Conservation (phyloP, 2,888 invertebrate genomes). For the Mesorhabditis belari region DNA sequence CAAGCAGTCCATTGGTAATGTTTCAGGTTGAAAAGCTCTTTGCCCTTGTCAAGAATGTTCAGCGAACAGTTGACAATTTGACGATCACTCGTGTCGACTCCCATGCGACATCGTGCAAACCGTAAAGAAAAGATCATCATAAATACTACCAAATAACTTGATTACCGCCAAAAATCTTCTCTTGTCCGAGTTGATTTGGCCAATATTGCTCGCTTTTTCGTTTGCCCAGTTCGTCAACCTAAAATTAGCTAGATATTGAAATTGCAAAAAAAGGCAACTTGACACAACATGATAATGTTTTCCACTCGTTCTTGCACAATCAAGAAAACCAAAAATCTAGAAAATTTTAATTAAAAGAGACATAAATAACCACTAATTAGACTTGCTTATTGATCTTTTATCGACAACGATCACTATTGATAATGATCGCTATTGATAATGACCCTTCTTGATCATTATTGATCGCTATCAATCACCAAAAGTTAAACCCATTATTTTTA, state of each 20-base stretch:
- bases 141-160: too few relatives aligned
- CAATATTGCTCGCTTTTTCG: conserved; percentile 8
- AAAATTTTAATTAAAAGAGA: too few relatives aligned
- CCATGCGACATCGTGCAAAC: too few relatives aligned
- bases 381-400: too few relatives aligned
- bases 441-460: too few relatives aligned
- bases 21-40: neutral
- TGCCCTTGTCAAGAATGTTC: neutral
- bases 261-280: neutral
- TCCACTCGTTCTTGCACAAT: conserved; percentile 1
- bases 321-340: too few relatives aligned
- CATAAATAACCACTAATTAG: too few relatives aligned
- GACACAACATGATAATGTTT: conserved; percentile 8
- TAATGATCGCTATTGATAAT: too few relatives aligned
- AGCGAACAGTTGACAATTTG: neutral
- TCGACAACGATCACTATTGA: too few relatives aligned
- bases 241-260: neutral
- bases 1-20: conserved; percentile 12
- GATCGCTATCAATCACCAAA: too few relatives aligned
- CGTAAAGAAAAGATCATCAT: too few relatives aligned
- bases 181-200: conserved; percentile 1
- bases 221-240: conserved; percentile 6
- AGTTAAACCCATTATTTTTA: too few relatives aligned
- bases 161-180: conserved; percentile 6
- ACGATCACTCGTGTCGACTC: neutral